A percentile compares a stretch with the other conserved stretches of the same genome.
phyloP scores from a whole-genome alignment of 1,140 invertebrate genomes.

The Diprion similis region DNA sequence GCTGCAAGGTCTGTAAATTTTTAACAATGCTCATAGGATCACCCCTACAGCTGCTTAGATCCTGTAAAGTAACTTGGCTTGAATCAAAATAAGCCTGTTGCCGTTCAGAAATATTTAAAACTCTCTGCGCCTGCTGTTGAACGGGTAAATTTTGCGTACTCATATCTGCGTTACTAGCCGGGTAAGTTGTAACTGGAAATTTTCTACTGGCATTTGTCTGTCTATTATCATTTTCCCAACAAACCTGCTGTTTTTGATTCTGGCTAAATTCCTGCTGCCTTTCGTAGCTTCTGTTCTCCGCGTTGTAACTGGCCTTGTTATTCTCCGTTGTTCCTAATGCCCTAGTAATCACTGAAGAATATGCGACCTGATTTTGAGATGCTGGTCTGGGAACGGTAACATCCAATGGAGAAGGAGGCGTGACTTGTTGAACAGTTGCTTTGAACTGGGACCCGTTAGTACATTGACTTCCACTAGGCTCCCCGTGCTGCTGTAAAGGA shows the following conservation, averaged over 20 bases:
- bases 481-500: constrained; percentile 65
- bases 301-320: constrained; percentile 63
- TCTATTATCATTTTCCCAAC: constrained; percentile 51
- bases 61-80: constrained; percentile 69
- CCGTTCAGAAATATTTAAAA: constrained; percentile 46
- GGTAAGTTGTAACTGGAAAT: constrained; percentile 41
- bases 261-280: constrained; percentile 56
- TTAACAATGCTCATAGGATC: constrained; percentile 80
- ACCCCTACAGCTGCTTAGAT: constrained; percentile 73
- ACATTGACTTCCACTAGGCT: constrained; percentile 53
- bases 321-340: constrained; percentile 67
- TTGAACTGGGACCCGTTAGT: constrained; percentile 55
- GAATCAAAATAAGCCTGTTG: constrained; percentile 66
- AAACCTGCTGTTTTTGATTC: constrained; percentile 48
- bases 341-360: constrained; percentile 76
- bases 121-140: constrained; percentile 51
- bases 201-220: constrained; percentile 41
- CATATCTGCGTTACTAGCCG: constrained; percentile 36
- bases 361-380: constrained; percentile 71
- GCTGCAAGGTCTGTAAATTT: constrained; percentile 70
- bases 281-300: constrained; percentile 68
- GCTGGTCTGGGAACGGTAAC: constrained; percentile 70
- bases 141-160: constrained; percentile 53
- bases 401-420: constrained; percentile 73
- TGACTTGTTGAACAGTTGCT: constrained; percentile 62